Evolutionary conservation across 2,797 vertebrate genomes (phyloP), one percentile per base, ranked within the genome.

Genomic region (Trematomus bernacchii): DNA sequence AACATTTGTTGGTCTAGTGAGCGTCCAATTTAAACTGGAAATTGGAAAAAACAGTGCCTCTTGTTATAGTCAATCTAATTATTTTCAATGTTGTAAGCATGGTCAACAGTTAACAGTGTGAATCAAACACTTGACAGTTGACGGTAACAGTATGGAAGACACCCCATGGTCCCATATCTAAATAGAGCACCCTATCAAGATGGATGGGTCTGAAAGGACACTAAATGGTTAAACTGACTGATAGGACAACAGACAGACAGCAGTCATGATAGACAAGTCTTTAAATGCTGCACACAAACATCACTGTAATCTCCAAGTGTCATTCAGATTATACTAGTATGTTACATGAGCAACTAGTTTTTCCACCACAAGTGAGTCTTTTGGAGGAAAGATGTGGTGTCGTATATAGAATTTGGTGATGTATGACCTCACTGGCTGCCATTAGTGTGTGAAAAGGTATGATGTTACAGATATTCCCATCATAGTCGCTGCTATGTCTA

Each of bases 131-230:
- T 79, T 84, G 85, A 90, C 90, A 91, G 70, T 71, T 92, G 87
- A 93, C 87, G 86, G 83, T 89, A 91, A 90, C 91, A 92, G 83
- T 79, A 86, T 90, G 88, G 85, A 90, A 91, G 87, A 91, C 90
- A 87, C 83, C 88, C 90, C 79, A 15, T n/a, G 33, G 87, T 77
- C 73, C 57, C 72, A 71, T 90, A 92, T 94, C 92, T 93, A 37
- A 84, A 82, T 84, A 73, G 79, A 79, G 71, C 21, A 2, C 54
- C 72, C 80, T 93, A 94, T 95, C 94, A 92, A 86, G 91, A 93
- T 73, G 72, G 90, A 94, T 89, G 80, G 69, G 79, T 79, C 79
- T 84, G 85, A 80, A n/a, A 80, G 81, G 73, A 85, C 84, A 82
- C 80, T 90, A 76, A 84, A 81, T 52, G 77, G 55, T 68, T 74